Evolutionary conservation across 2,888 invertebrate species (phyloP), one percentile per base, ranked within the genome.

Genomic region (Nesidiocoris tenuis): DNA sequence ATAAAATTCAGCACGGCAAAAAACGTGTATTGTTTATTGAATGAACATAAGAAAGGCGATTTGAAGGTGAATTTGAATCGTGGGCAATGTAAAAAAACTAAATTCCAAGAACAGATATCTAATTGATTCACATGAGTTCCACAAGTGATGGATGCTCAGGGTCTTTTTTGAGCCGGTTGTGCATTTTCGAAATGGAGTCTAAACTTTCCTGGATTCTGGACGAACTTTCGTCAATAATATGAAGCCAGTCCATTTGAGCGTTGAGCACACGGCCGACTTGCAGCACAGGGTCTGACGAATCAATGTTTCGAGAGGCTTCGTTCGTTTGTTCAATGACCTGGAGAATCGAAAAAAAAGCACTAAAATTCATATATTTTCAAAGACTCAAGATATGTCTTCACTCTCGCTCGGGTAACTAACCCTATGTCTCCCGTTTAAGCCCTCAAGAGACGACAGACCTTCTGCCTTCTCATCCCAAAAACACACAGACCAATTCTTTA

Each of bases 161-260:
- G 54, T 94, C 93, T 79, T 91, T 86, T 74, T 91, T 86, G 72
- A 93, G 88, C 0, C 89, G 88, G 78, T 92, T 92, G 81, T 92
- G 91, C 81, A 94, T 89, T 78, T 92, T 91, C 21, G 91, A 89
- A 23, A 96, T 88, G 74, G 94, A 92, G 81, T 95, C 94, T 66
- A 95, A 86, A 81, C 92, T 91, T 22, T 90, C 89, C 19, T 90
- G 89, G 55, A 96, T 89, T 78, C 90, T 87, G 0, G 90, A 88
- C 2, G 94, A 91, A 74, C 93, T 92, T 79, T 91, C 90, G 82
- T 97, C 96, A 59, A 98, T 90, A 96, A 96, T 97, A 81, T 96
- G 95, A 82, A 98, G 87, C 0, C 96, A 95, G 64, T 95, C 95
- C 92, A 96, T 96, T 83, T 98, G 98, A 0, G 96, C 95, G 85